phyloP scores from a whole-genome alignment of 2,113 vertebrate species.

The Lontra canadensis region DNA sequence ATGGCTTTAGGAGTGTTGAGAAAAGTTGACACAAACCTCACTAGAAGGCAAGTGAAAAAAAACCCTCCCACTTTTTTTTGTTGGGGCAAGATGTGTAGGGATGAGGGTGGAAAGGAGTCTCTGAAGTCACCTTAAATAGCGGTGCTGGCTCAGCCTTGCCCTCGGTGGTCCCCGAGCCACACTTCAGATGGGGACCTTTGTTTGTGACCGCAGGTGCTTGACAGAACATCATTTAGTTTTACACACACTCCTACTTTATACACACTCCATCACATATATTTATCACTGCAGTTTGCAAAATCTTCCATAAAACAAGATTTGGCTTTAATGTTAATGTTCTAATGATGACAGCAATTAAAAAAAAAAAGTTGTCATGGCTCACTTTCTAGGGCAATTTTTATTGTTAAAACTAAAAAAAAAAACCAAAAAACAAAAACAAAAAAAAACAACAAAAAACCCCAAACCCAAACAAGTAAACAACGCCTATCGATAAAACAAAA shows the following conservation, averaged over 20 bases:
- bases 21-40: neutral
- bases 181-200: constrained; percentile 60
- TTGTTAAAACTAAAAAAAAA: neutral
- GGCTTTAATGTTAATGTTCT: constrained; percentile 80
- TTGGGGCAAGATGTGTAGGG: fast-evolving
- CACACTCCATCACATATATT: constrained; percentile 81
- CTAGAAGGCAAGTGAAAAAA: neutral
- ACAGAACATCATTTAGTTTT: constrained; percentile 87
- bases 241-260: constrained; percentile 83
- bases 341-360: constrained; percentile 68
- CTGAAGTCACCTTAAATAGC: neutral
- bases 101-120: neutral
- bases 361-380: neutral
- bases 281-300: constrained; percentile 84
- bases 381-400: constrained; percentile 32
- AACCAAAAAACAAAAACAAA: no score
- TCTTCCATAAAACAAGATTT: constrained; percentile 84
- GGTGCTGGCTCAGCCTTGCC: constrained; percentile 32
- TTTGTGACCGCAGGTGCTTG: constrained; percentile 79
- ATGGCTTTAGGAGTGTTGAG: neutral
- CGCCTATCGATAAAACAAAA: neutral
- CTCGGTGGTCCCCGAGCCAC: constrained; percentile 34
- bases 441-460: no score
- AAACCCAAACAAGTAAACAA: neutral
- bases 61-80: neutral